Conservation (phyloP, 2,888 invertebrate genomes). For the Lasius fuliginosus region DNA sequence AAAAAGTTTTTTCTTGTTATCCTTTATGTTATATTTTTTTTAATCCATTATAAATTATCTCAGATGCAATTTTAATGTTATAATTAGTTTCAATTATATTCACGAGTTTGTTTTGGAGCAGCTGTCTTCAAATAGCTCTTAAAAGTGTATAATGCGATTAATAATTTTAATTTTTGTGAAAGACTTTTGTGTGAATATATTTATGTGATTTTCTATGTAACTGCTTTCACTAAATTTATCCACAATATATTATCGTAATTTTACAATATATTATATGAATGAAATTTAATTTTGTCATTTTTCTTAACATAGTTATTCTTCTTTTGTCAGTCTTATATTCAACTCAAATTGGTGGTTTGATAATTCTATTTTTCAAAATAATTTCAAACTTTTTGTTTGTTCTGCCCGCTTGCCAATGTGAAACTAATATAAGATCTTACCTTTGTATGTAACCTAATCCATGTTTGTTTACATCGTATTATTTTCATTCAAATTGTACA, state of each 20-base stretch:
- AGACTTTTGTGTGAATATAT: not conserved
- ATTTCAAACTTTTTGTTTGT: not conserved
- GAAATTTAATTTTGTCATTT: not conserved
- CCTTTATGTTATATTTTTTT: not conserved
- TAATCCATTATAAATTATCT: not conserved
- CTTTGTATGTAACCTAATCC: not conserved
- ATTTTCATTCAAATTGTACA: slow-evolving; percentile 1
- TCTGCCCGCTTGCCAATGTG: not conserved
- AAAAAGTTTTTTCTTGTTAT: not conserved
- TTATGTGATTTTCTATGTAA: not conserved
- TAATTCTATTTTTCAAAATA: not conserved
- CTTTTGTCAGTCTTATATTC: not conserved
- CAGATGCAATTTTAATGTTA: slow-evolving; percentile 1
- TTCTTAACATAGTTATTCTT: not conserved
- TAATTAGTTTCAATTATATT: not conserved
- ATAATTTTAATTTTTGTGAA: not conserved
- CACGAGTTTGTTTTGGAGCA: not conserved
- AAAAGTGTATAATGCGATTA: not conserved
- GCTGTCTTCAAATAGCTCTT: not conserved
- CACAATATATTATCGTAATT: not conserved
- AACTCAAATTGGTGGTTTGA: not conserved
- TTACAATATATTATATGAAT: not conserved
- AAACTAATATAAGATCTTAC: not conserved
- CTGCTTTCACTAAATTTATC: not conserved
- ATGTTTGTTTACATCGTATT: slow-evolving; percentile 20